Conservation (phyloP, 2,888 invertebrate genomes). For the Eupithecia exiguata region DNA sequence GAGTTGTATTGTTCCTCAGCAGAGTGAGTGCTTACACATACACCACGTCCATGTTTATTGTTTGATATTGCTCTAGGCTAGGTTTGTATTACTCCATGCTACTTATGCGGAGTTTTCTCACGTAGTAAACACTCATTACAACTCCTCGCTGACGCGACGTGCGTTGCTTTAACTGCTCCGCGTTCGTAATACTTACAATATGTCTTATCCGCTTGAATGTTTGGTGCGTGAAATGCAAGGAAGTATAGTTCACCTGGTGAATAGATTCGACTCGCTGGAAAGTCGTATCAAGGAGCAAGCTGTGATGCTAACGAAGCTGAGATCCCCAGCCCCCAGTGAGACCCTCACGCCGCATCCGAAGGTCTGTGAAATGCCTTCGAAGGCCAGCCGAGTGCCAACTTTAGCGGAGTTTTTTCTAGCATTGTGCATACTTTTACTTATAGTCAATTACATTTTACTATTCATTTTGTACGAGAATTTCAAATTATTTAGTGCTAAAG, state of each 20-base stretch:
- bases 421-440: background rate
- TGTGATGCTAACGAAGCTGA: background rate
- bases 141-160: background rate
- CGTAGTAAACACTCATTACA: background rate
- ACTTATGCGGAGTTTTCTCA: background rate
- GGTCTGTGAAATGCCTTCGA: background rate
- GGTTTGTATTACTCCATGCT: background rate
- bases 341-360: background rate
- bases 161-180: background rate
- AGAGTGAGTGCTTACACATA: background rate
- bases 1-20: background rate
- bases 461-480: background rate
- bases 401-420: background rate
- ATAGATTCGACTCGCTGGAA: background rate
- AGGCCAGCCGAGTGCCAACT: background rate
- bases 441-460: background rate
- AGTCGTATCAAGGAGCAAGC: background rate
- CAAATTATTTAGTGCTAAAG: background rate
- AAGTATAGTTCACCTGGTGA: background rate
- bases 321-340: background rate
- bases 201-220: background rate
- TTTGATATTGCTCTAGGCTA: background rate
- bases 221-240: conserved; percentile 4
- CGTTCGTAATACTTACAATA: background rate
- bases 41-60: background rate